phyloP scores from a whole-genome alignment of 2,888 invertebrate species.

The Anodontia alba region DNA sequence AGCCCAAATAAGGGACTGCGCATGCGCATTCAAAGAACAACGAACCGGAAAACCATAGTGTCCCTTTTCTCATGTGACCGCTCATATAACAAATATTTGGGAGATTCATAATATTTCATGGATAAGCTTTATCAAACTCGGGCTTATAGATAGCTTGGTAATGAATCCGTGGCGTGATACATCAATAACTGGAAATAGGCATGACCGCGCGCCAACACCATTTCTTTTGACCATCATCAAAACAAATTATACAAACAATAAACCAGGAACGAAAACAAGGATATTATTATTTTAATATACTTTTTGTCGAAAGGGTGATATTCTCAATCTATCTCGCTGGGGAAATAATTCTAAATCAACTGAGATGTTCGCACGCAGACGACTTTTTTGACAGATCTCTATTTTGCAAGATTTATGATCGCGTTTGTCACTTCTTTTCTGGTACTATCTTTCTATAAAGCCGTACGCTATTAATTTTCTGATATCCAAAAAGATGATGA shows the following conservation, averaged over 20 bases:
- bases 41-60: no score
- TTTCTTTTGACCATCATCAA: constrained; percentile 1
- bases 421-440: constrained; percentile 23
- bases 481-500: constrained; percentile 16
- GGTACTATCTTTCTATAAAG: constrained; percentile 4
- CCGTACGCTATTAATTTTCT: constrained; percentile 24
- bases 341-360: constrained; percentile 26
- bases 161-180: constrained; percentile 1
- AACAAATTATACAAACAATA: constrained; percentile 23
- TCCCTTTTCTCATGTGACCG: no score
- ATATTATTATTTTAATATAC: constrained; percentile 21
- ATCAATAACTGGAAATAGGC: constrained; percentile 8
- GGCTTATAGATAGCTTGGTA: background rate
- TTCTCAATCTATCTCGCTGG: constrained; percentile 18
- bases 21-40: background rate
- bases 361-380: constrained; percentile 18
- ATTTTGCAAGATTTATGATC: constrained; percentile 9
- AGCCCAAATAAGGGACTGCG: background rate
- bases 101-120: background rate
- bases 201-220: constrained; percentile 16
- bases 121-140: background rate
- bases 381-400: constrained; percentile 23
- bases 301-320: constrained; percentile 15
- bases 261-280: constrained; percentile 19
- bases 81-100: background rate